Percentiles rank a stretch among this genome's conserved stretches.
Conservation (phyloP, 2,113 vertebrate species). For the Campylorhamphus procurvoides region DNA sequence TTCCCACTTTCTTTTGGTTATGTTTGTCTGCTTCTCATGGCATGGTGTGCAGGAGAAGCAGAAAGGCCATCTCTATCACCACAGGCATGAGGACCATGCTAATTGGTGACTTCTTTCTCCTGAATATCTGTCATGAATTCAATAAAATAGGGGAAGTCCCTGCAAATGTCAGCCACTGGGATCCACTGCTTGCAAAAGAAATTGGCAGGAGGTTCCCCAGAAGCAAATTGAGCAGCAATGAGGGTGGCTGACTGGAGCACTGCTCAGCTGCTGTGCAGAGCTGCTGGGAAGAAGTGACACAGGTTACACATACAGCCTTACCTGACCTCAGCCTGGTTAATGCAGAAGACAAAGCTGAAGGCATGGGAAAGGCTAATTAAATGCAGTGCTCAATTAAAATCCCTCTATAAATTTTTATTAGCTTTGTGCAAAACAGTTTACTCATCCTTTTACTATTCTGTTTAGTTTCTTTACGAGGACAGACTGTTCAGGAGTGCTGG, state of each 20-base stretch:
- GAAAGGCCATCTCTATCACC: background rate
- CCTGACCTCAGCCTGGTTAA: background rate
- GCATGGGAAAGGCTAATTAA: constrained; percentile 40
- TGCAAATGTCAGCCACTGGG: background rate
- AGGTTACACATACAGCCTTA: background rate
- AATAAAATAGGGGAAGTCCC: background rate
- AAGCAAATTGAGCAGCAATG: background rate
- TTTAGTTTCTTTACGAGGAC: background rate
- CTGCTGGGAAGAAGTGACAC: background rate
- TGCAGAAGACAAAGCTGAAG: background rate
- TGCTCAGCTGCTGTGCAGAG: background rate
- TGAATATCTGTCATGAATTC: background rate
- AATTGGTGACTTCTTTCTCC: background rate
- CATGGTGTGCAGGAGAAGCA: background rate
- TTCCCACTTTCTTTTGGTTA: background rate
- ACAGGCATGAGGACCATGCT: background rate
- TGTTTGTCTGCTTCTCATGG: background rate
- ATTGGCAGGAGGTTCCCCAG: background rate
- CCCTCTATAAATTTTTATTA: background rate
- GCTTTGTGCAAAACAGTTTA: background rate
- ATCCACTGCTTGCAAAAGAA: background rate
- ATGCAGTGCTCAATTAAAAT: background rate
- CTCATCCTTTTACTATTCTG: background rate
- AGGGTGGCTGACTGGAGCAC: background rate
- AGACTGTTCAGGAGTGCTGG: background rate